Conservation (phyloP, 2,113 vertebrate species). For the Cranoglanis bouderius region DNA sequence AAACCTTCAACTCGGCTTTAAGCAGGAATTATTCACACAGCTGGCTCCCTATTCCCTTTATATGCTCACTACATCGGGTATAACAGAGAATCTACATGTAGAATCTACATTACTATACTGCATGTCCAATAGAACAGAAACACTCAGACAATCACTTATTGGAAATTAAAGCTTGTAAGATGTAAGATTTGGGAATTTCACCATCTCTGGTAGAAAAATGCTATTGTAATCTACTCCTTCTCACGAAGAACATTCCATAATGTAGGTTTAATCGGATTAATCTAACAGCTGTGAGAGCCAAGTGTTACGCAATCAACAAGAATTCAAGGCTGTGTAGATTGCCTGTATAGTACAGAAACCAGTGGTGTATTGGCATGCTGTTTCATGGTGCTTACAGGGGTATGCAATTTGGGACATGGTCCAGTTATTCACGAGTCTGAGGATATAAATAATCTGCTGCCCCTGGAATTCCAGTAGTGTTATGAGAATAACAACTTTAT, state of each 20-base stretch:
- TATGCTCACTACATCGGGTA: background rate
- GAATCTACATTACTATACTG: background rate
- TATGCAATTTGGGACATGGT: background rate
- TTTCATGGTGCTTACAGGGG: background rate
- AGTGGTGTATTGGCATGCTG: background rate
- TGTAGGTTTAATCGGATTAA: background rate
- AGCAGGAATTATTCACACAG: background rate
- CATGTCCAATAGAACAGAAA: background rate
- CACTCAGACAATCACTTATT: background rate
- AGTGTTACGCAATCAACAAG: background rate
- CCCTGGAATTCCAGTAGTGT: background rate
- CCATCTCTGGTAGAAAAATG: background rate
- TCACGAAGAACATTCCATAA: background rate
- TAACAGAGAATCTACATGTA: no score
- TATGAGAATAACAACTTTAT: background rate
- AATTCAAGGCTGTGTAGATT: background rate
- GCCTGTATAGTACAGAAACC: background rate
- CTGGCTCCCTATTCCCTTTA: background rate
- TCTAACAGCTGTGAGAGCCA: background rate
- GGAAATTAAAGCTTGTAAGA: background rate
- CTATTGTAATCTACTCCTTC: background rate
- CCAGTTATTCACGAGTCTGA: constrained; percentile 6
- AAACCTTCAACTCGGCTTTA: background rate
- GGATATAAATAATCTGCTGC: constrained; percentile 12
- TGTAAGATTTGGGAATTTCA: background rate